Percentiles rank a stretch among this genome's conserved stretches.
Conservation (phyloP, 2,113 vertebrate species). For the Heptranchias perlo region DNA sequence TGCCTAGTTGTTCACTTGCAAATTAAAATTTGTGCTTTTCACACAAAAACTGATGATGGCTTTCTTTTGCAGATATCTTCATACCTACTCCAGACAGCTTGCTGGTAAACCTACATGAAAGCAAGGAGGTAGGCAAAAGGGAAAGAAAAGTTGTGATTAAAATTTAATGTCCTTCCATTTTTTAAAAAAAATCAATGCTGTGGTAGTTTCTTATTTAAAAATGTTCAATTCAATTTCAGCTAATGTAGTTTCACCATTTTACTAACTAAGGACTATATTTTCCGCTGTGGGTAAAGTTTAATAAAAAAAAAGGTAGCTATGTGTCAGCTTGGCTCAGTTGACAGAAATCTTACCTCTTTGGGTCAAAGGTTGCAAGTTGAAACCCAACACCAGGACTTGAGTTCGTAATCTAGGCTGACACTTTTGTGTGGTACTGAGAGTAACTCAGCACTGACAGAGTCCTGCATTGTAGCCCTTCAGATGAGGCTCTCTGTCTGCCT, state of each 20-base stretch:
- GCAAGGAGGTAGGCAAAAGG: constrained; percentile 71
- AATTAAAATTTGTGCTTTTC: neutral
- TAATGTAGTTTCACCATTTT: neutral
- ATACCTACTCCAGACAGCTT: constrained; percentile 88
- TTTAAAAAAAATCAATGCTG: neutral
- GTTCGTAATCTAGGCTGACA: neutral
- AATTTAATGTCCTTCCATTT: neutral
- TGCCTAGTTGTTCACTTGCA: neutral
- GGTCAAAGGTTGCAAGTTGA: neutral
- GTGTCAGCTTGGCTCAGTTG: neutral
- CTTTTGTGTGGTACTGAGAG: neutral
- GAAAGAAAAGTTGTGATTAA: neutral
- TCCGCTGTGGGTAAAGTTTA: neutral
- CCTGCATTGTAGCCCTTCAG: neutral
- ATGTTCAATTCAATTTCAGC: neutral
- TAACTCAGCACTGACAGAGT: neutral
- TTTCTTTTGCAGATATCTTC: constrained; percentile 74
- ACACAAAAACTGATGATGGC: constrained; percentile 27
- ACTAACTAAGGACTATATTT: neutral
- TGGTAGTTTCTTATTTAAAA: neutral
- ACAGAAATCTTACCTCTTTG: neutral
- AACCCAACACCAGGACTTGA: neutral
- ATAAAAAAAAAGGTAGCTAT: neutral
- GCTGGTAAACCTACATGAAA: constrained; percentile 91
- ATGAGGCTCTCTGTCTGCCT: neutral